These are phyloP conservation scores for Hycleus cichorii DNA, from an alignment of 1,140 invertebrate species.

Conservation along the genomic window DNA sequence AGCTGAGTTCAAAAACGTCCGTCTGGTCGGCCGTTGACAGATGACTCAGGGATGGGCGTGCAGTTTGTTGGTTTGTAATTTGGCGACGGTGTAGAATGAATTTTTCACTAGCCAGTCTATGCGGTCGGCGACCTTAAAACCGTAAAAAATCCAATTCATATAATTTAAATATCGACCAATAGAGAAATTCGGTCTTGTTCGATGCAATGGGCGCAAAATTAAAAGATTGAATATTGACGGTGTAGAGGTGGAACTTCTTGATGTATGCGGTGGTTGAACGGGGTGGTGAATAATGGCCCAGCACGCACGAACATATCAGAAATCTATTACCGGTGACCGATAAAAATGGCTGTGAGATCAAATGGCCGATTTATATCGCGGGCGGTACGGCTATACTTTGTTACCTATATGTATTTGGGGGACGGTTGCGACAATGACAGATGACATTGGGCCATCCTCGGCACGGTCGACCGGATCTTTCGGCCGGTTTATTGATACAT, in stretches of 20 bases:
- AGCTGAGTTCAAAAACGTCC: background rate
- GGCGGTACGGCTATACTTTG: slow-evolving; percentile 22
- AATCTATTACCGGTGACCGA: slow-evolving; percentile 32
- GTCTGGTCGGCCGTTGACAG: slow-evolving; percentile 3
- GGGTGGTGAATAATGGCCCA: slow-evolving; percentile 19
- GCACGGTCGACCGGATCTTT: slow-evolving; percentile 20
- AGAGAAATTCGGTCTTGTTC: no score
- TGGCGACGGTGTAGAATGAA: slow-evolving; percentile 9
- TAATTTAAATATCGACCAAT: no score
- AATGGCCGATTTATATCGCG: slow-evolving; percentile 33
- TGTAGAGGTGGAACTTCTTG: no score
- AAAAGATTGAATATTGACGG: no score
- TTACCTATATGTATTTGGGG: slow-evolving; percentile 25
- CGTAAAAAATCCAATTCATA: no score
- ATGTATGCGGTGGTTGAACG: background rate
- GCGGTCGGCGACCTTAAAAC: slow-evolving; percentile 4
- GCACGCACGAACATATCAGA: slow-evolving; percentile 28
- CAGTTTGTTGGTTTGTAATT: slow-evolving; percentile 10
- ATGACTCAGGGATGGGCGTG: slow-evolving; percentile 14
- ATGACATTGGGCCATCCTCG: slow-evolving; percentile 20
- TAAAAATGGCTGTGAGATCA: slow-evolving; percentile 34
- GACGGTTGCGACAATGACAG: slow-evolving; percentile 26
- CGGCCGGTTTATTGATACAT: slow-evolving; percentile 18
- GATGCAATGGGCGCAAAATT: no score
- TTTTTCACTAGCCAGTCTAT: slow-evolving; percentile 4